Evolutionary conservation across 2,113 vertebrate genomes (phyloP).

Genomic region (Lynx canadensis): DNA sequence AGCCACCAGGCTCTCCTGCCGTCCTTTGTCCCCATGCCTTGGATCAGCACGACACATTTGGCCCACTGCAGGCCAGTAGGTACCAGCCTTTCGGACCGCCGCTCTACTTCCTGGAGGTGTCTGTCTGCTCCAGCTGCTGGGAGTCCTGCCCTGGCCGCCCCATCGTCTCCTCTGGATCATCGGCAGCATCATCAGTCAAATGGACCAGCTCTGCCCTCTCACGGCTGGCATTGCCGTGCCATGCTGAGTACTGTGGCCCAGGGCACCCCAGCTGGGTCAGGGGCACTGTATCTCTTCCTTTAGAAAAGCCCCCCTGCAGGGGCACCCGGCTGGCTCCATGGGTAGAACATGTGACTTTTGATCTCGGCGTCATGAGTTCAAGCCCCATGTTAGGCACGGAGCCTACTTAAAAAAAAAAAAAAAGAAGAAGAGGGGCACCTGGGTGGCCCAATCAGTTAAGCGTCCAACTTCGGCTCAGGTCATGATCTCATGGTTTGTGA

Average conservation of each 20-base stretch:
- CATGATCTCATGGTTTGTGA: too few relatives aligned
- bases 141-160: rapidly evolving
- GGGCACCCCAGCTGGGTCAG: neutral
- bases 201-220: neutral
- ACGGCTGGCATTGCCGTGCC: neutral
- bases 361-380: neutral
- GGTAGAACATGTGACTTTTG: neutral
- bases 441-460: too few relatives aligned
- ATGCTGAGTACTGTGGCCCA: neutral
- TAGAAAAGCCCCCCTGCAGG: neutral
- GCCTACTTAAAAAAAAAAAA: neutral
- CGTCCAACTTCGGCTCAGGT: too few relatives aligned
- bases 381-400: neutral
- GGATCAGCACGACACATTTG: neutral
- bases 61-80: neutral
- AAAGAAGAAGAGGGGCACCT: neutral
- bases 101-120: neutral
- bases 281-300: neutral
- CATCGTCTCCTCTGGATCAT: neutral
- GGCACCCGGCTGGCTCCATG: neutral
- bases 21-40: neutral
- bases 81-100: rapidly evolving
- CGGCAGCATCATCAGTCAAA: neutral
- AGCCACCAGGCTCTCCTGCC: neutral
- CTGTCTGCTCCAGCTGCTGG: rapidly evolving